Base-by-base conservation (phyloP, 2,888 invertebrate species). In the Drosophila vallismaia region DNA sequence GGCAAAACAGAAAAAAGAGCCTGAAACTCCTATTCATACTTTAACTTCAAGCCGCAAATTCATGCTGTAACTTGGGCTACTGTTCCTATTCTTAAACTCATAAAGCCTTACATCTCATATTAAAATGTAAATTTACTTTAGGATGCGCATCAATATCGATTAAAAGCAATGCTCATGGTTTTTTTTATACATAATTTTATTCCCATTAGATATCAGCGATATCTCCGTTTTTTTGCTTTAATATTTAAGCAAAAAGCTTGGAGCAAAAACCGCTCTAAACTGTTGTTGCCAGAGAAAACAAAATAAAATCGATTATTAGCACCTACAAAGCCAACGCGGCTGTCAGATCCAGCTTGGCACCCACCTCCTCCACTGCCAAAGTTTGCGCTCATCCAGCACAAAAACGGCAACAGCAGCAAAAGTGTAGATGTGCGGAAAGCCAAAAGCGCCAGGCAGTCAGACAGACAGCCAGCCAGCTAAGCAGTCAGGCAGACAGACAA, bases 301-400 rank as follows among this genome's bases (percentile, higher is more conserved):
- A 74, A 86, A 88, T 84, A 82, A 86, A 86, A 84, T 84, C 84
- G 86, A 84, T 84, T 84, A 84, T 88, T 79, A 82, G 74, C 79
- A 77, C 77, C 69, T 71, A 69, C 28, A 33, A 36, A 40, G 33
- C 42, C 33, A 29, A 14, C 42, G 48, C 48, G 62, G 45, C 53
- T 55, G 71, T 49, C 72, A 74, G 63, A 45, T 44, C 40, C 59
- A 70, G 66, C 52, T 67, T 64, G 58, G 66, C 73, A 29, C 38
- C 33, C 56, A 52, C 28, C 48, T 62, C 49, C 9, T 62, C 44
- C 36, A 6, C n/a, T n/a, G 36, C n/a, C 63, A 67, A 60, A 71
- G 26, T 66, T 57, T 46, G 45, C 26, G 24, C 24, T 50, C 19
- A 28, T 6, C 33, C 52, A 60, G 54, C 75, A 53, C 69, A 85